phyloP scores from a whole-genome alignment of 2,797 vertebrate genomes.

The Phataginus tetradactyla region DNA sequence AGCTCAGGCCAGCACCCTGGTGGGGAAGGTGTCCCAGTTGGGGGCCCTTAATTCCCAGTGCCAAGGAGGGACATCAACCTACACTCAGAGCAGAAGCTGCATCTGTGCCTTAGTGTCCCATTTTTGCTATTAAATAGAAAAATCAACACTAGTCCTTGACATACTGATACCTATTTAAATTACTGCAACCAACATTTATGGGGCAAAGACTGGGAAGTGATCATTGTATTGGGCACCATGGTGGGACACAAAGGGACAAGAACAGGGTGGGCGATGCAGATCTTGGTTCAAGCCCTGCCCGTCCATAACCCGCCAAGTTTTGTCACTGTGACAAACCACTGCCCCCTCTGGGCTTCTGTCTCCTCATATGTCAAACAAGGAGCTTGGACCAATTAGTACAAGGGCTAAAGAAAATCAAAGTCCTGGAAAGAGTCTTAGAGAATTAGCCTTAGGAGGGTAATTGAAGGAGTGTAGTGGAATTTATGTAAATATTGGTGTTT shows the following conservation, averaged over 20 bases:
- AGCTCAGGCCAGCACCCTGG: not conserved
- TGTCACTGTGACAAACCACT: not conserved
- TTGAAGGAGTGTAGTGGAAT: conserved; percentile 17
- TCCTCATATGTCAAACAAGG: not conserved
- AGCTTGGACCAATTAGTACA: not conserved
- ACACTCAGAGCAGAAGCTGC: not conserved
- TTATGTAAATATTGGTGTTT: conserved; percentile 26
- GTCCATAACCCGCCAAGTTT: not conserved
- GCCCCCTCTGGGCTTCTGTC: not conserved
- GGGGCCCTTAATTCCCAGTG: not conserved
- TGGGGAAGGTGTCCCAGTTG: not conserved
- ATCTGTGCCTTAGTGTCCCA: not conserved
- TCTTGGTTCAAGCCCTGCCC: not conserved
- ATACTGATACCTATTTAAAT: not conserved
- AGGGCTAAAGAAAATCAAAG: conserved; percentile 17
- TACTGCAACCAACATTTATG: not conserved
- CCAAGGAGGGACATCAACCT: not conserved
- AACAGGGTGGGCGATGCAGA: not conserved
- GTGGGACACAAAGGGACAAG: not conserved
- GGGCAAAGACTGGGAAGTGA: not conserved
- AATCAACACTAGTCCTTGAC: not conserved
- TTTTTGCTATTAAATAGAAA: not conserved
- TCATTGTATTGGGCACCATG: not conserved
- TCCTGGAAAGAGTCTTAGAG: not conserved
- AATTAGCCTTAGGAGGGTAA: not conserved